phyloP scores from a whole-genome alignment of 2,797 vertebrate genomes.

The Dallia pectoralis region DNA sequence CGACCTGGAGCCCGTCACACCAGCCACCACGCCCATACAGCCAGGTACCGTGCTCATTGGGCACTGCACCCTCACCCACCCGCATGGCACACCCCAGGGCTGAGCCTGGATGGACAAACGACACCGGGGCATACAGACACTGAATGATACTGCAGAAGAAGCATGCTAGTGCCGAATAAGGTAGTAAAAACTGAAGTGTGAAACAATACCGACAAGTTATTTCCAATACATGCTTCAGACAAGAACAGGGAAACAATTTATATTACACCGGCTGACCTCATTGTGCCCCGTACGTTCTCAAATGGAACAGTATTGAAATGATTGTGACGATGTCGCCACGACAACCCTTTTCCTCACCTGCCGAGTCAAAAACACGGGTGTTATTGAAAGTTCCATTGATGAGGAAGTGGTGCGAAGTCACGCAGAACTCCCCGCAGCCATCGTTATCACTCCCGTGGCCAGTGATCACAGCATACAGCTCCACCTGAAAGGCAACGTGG shows the following conservation, averaged over 20 bases:
- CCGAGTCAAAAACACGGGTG: conserved; percentile 67
- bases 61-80: conserved; percentile 72
- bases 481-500: conserved; percentile 65
- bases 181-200: not conserved
- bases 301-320: not conserved
- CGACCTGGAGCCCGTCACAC: conserved; percentile 79
- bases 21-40: conserved; percentile 79
- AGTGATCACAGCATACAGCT: conserved; percentile 78
- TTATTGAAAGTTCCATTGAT: conserved; percentile 70
- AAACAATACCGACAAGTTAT: too few species aligned
- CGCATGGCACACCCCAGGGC: conserved; percentile 70
- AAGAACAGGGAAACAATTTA: not conserved
- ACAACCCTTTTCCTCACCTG: conserved; percentile 60
- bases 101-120: conserved; percentile 51
- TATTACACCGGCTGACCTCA: too few species aligned
- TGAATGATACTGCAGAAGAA: not conserved
- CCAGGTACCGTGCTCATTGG: conserved; percentile 81
- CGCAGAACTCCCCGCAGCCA: conserved; percentile 76
- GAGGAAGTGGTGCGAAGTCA: conserved; percentile 78
- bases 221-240: too few species aligned
- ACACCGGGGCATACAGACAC: not conserved
- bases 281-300: too few species aligned
- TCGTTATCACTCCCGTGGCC: conserved; percentile 78
- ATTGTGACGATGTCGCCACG: not conserved
- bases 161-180: not conserved